Percentiles rank a stretch among this genome's conserved stretches.
phyloP scores from a whole-genome alignment of 2,888 invertebrate genomes.

The Magallana nippona region DNA sequence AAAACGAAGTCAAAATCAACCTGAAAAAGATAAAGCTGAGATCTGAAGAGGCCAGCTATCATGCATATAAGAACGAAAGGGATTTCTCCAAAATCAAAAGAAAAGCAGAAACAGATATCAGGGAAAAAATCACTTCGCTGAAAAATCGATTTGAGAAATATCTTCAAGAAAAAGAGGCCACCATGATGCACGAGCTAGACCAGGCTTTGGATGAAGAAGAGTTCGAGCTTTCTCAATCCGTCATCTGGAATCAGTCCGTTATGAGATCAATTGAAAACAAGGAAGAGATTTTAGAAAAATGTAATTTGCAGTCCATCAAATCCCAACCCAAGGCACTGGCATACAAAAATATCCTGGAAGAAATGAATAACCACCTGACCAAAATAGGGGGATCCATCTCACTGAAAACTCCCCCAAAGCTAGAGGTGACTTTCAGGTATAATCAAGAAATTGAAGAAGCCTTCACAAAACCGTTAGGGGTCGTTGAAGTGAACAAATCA shows the following conservation, averaged over 20 bases:
- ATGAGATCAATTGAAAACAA: constrained; percentile 14
- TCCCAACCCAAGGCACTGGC: neutral
- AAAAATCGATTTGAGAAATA: constrained; percentile 35
- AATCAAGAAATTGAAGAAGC: neutral
- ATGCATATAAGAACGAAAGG: constrained; percentile 1
- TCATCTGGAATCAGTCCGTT: constrained; percentile 1
- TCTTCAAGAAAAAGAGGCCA: constrained; percentile 32
- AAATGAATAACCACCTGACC: constrained; percentile 5
- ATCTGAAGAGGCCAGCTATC: neutral
- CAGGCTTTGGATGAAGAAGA: neutral
- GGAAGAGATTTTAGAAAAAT: constrained; percentile 6
- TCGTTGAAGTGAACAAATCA: neutral
- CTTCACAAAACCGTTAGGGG: neutral
- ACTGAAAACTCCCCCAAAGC: neutral
- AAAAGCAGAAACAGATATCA: constrained; percentile 28
- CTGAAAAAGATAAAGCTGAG: neutral
- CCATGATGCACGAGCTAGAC: neutral
- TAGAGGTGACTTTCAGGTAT: neutral
- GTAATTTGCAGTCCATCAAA: neutral
- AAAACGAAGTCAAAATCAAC: neutral
- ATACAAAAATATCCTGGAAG: constrained; percentile 7
- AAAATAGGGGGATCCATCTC: neutral
- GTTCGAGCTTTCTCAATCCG: neutral
- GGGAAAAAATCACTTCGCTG: constrained; percentile 24
- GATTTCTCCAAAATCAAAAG: neutral